Percentiles rank a stretch among this genome's conserved stretches.
These are phyloP conservation scores for Trematocara marginatum DNA, from an alignment of 2,113 vertebrate genomes.

Conservation along the genomic window DNA sequence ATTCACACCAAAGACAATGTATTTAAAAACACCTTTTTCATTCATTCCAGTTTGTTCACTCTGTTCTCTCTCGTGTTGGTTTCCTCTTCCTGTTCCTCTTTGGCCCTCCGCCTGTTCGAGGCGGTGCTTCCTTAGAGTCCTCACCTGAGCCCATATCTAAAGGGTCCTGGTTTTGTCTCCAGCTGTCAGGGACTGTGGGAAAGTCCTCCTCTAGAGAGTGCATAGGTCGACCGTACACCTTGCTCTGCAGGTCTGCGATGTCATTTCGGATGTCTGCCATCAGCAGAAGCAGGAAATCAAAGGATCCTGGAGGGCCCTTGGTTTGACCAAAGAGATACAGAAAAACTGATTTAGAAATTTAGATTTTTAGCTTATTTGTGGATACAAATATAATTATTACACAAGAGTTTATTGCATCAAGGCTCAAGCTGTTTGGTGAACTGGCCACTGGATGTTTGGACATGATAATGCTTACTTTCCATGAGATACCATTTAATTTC, in stretches of 20 bases:
- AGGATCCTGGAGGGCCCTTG: constrained; percentile 93
- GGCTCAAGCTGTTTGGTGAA: neutral
- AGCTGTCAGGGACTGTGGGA: constrained; percentile 76
- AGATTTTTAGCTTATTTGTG: neutral
- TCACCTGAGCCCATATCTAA: constrained; percentile 88
- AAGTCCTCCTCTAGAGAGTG: constrained; percentile 81
- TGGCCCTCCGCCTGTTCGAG: constrained; percentile 34
- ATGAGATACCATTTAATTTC: neutral
- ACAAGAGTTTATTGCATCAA: neutral
- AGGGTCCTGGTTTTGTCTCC: constrained; percentile 79
- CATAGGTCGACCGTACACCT: constrained; percentile 80
- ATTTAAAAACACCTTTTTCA: constrained; percentile 9
- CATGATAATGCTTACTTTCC: neutral
- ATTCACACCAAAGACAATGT: constrained; percentile 51
- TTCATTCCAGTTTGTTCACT: constrained; percentile 48
- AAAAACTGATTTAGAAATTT: neutral
- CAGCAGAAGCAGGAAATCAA: constrained; percentile 91
- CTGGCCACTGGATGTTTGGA: neutral
- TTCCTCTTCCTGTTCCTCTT: constrained; percentile 73
- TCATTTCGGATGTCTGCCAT: constrained; percentile 96
- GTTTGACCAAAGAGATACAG: neutral
- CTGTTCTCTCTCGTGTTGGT: constrained; percentile 43
- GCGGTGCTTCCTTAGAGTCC: constrained; percentile 71
- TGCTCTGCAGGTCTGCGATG: constrained; percentile 88
- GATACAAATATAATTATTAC: neutral